Base-by-base conservation (phyloP, 2,113 vertebrate genomes). In the Hemicordylus capensis region DNA sequence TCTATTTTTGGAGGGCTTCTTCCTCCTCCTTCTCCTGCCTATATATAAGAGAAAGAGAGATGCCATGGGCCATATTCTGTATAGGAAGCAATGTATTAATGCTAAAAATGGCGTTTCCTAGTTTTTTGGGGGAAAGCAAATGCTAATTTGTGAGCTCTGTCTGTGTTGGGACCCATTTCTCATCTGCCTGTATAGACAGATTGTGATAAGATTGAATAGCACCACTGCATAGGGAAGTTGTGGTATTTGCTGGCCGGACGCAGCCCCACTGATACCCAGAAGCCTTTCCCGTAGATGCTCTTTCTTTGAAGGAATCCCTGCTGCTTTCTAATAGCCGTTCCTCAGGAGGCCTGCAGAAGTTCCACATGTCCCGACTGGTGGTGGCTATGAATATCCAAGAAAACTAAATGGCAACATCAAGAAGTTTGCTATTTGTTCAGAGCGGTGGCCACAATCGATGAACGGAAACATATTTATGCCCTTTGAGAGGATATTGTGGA, bases 341-440 rank as follows among this genome's bases (percentile, higher is more conserved):
- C 87, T 91, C 83, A 76, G 84, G n/a, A 0, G 82, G 84, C 24
- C 86, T 85, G 76, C 34, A 72, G 85, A 0, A 0, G 73, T 90
- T 85, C 81, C 61, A 76, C 37, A 0, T 61, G 67, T 78, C 69
- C 83, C 54, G 15, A 72, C 88, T 83, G 56, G 42, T 37, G 19
- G 61, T 86, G 67, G 42, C 76, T 69, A 86, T 80, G 74, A 77
- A 83, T 86, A 67, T 31, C 58, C 66, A 37, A 77, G 86, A 81
- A 85, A 89, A 89, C 87, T 86, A 88, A 85, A 74, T 88, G 88
- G 87, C 74, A 91, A 84, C 85, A 85, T 90, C 86, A 90, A 66
- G 80, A 89, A 93, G 81, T 56, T 54, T 46, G 61, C 39, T 81
- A 79, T 77, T 85, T 22, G 80, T 76, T 90, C 69, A 54, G 11